Evolutionary conservation across 2,113 vertebrate species (phyloP).

Genomic region (Centropus bengalensis): DNA sequence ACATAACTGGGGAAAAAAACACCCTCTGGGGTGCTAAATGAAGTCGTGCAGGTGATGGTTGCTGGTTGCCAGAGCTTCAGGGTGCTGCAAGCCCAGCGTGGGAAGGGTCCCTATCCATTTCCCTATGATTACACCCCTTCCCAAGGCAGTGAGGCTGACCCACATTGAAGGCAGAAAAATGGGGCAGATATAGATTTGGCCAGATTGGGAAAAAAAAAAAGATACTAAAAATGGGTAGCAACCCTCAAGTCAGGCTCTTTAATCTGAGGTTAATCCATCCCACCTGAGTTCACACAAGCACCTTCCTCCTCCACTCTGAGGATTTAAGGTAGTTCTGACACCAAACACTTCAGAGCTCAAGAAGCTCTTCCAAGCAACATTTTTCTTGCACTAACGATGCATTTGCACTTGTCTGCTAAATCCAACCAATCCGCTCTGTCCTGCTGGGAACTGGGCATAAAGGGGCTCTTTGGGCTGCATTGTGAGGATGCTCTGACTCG

Average conservation of each 20-base stretch:
- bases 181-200: neutral
- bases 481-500: neutral
- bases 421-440: fast-evolving
- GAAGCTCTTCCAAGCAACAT: neutral
- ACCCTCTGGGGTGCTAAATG: neutral
- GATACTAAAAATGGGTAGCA: neutral
- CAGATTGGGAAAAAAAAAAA: neutral
- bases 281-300: neutral
- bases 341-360: fast-evolving
- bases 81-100: neutral
- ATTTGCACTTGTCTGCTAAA: neutral
- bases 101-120: neutral
- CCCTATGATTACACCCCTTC: neutral
- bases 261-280: neutral
- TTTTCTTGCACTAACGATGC: neutral
- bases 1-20: neutral
- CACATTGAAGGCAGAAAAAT: neutral
- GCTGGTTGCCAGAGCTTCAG: neutral
- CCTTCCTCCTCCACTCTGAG: fast-evolving
- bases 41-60: neutral
- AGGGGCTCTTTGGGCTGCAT: fast-evolving
- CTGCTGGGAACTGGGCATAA: neutral
- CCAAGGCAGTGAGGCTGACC: neutral
- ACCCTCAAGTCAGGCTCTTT: neutral
- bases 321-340: neutral